Conservation (phyloP, 2,797 vertebrate genomes). For the Lepilemur septentrionalis region DNA sequence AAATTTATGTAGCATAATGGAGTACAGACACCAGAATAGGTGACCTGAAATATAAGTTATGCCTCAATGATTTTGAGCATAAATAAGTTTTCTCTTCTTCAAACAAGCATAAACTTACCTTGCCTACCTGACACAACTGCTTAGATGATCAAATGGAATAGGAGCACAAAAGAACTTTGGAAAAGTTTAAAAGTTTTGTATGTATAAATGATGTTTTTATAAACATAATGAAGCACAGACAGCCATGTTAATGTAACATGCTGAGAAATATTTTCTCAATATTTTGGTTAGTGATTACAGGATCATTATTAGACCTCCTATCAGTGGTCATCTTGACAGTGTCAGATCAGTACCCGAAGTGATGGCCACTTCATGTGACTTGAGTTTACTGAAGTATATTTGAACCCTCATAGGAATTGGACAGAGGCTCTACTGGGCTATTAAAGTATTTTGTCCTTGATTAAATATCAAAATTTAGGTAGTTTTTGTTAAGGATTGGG, state of each 20-base stretch:
- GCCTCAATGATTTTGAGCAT: background rate
- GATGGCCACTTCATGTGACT: background rate
- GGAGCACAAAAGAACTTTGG: background rate
- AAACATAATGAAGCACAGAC: background rate
- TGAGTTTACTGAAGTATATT: background rate
- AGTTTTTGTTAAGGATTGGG: background rate
- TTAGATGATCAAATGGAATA: background rate
- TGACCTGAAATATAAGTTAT: background rate
- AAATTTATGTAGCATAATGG: background rate
- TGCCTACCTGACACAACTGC: background rate
- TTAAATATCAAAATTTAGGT: constrained; percentile 9
- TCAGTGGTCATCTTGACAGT: background rate
- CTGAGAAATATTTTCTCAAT: constrained; percentile 16
- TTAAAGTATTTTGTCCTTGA: constrained; percentile 4
- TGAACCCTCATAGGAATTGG: background rate
- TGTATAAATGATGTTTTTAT: background rate
- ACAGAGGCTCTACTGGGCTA: background rate
- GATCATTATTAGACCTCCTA: background rate
- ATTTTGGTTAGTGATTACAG: background rate
- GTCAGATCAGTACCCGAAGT: background rate
- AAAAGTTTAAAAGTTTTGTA: background rate
- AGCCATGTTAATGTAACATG: background rate
- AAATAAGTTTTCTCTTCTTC: background rate
- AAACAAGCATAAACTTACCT: background rate
- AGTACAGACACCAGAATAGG: background rate